Evolutionary conservation across 2,888 invertebrate genomes (phyloP), one percentile per base, ranked within the genome.

Genomic region (Coelinius sp.): DNA sequence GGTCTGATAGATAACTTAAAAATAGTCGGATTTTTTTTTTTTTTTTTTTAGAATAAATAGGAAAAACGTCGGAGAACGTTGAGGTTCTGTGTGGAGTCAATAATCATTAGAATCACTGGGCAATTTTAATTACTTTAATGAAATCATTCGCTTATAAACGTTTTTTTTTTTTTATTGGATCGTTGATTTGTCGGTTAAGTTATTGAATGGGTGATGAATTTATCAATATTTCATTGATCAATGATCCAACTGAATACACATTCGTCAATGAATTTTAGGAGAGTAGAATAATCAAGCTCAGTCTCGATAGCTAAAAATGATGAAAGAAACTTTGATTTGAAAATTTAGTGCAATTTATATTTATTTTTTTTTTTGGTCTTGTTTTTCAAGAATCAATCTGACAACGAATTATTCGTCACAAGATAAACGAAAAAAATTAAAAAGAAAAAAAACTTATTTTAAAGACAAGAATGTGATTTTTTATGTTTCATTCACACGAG

Each of bases 131-230:
- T 20, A 59, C 14, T 20, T 73, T 62, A n/a, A n/a, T n/a, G n/a
- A n/a, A n/a, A n/a, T 53, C 66, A 70, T 69, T 71, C 70, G 71
- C 67, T 59, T n/a, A 44, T 52, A 62, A n/a, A n/a, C n/a, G n/a
- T n/a, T 72, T 24, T 31, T 24, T 1, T 12, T 41, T 67, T 67
- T 68, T 63, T 69, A 44, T 70, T 56, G 44, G 73, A 35, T 66
- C 20, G 46, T 56, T 73, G 69, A 59, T 63, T 69, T 63, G 69
- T 68, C 56, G 68, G 62, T 68, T 67, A 68, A 56, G n/a, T 27
- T 31, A 56, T 56, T 56, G 56, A 56, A 56, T 56, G n/a, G 8
- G 24, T 12, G 24, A 20, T 24, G 4, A 24, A 12, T 10, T 4
- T 12, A 24, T 10, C 22, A 52, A 24, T 52, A 24, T 12, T 24